Conservation (phyloP, 1,140 invertebrate genomes). For the Listronotus bonariensis region DNA sequence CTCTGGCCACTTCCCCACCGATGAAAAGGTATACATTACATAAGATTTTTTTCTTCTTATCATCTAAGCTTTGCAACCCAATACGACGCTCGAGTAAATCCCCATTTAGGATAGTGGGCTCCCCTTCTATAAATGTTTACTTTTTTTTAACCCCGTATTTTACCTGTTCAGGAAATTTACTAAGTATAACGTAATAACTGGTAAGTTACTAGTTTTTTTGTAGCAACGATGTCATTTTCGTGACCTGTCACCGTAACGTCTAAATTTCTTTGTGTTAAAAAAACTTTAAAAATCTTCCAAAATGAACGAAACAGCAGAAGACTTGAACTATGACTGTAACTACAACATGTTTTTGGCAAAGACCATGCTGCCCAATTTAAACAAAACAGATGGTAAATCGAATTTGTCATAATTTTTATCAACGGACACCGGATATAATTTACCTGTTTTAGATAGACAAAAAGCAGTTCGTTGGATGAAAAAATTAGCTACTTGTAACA, state of each 20-base stretch:
- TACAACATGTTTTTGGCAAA: slow-evolving; percentile 57
- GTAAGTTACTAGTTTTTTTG: background rate
- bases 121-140: too few species aligned
- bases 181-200: background rate
- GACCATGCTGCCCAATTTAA: slow-evolving; percentile 53
- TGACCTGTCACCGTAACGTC: slow-evolving; percentile 26
- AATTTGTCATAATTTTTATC: background rate
- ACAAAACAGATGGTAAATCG: slow-evolving; percentile 49
- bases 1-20: too few species aligned
- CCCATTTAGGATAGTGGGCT: too few species aligned
- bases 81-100: too few species aligned
- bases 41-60: too few species aligned
- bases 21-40: too few species aligned
- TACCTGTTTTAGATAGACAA: slow-evolving; percentile 39
- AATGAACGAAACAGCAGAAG: slow-evolving; percentile 50
- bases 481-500: slow-evolving; percentile 55
- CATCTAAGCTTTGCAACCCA: too few species aligned
- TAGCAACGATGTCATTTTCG: slow-evolving; percentile 27
- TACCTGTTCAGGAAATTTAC: background rate
- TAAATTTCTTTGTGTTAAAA: slow-evolving; percentile 34
- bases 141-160: too few species aligned
- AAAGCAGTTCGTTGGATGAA: slow-evolving; percentile 57
- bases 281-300: slow-evolving; percentile 30
- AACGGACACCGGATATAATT: slow-evolving; percentile 2
- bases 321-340: slow-evolving; percentile 57